Evolutionary conservation across 2,888 invertebrate species (phyloP), one percentile per base, ranked within the genome.

Genomic region (Cyclophora punctaria): DNA sequence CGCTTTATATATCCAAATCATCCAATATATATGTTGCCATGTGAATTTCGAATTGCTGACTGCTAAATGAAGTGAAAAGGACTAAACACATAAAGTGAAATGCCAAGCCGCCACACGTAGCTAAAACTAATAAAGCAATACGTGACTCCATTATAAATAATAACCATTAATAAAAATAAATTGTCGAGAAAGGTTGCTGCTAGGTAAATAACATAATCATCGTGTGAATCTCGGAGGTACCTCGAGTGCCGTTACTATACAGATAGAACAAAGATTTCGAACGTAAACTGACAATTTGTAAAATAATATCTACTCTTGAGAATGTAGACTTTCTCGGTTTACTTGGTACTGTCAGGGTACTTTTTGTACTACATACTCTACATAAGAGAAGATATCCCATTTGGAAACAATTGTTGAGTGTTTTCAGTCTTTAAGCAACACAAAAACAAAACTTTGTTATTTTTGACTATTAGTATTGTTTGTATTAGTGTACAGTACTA

Each of bases 311-410:
- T 44, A 44, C 33, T 3, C 35, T 20, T 7, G 35, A 44, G 7
- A 56, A 49, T 55, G 37, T 37, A 37, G 37, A 69, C 72, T 73
- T 73, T 72, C 71, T 70, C 55, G 48, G 46, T 55, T 50, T 58
- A 52, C 53, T 49, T 55, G 59, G 47, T 53, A 60, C 52, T 57
- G 58, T 20, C 20, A 20, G 20, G 20, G 20, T 20, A 20, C 20
- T 20, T 20, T 20, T 20, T 20, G 20, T 20, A 20, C 20, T 20
- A 20, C 20, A 20, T 20, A 20, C 20, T 2, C 20, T 2, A 20
- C 20, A 20, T 20, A 20, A 20, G 20, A 20, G 20, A 1, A 20
- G 20, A 20, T 20, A 20, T 20, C 20, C 20, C 20, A 20, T 20
- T 20, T 20, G 20, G 2, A 20, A 20, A 20, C 20, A 20, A 20